phyloP scores from a whole-genome alignment of 2,888 invertebrate genomes.

The Trichacis sp. region DNA sequence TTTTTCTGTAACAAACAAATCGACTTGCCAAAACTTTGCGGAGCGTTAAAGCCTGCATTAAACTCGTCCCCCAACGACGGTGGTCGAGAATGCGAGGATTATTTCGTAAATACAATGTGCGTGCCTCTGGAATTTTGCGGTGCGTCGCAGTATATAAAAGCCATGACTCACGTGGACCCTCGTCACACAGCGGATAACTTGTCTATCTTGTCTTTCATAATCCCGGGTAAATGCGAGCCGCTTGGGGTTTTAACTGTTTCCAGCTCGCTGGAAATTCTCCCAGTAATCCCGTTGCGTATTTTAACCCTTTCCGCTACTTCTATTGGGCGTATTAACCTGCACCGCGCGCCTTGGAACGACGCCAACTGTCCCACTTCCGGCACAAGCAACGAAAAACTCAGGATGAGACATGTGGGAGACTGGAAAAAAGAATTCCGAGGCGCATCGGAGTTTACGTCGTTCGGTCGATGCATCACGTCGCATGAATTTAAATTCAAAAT shows the following conservation, averaged over 20 bases:
- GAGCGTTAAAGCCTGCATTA: conserved; percentile 12
- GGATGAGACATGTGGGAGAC: background rate
- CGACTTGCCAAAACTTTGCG: conserved; percentile 8
- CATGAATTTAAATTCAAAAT: background rate
- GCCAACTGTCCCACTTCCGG: conserved; percentile 47
- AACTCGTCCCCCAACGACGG: conserved; percentile 22
- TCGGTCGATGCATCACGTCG: background rate
- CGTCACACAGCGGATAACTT: conserved; percentile 30
- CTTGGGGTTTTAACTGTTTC: conserved; percentile 45
- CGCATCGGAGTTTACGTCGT: background rate
- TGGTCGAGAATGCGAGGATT: conserved; percentile 58
- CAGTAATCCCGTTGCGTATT: conserved; percentile 38
- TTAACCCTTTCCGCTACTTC: conserved; percentile 10
- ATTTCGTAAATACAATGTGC: conserved; percentile 62
- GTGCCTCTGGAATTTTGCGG: conserved; percentile 23
- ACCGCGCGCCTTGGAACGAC: conserved; percentile 29
- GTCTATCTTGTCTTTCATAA: conserved; percentile 38
- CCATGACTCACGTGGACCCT: conserved; percentile 35
- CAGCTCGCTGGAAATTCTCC: conserved; percentile 29
- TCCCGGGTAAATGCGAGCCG: conserved; percentile 36
- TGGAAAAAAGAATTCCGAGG: background rate
- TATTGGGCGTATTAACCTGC: conserved; percentile 21
- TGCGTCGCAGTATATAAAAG: conserved; percentile 25
- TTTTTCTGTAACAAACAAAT: background rate
- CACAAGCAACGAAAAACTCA: conserved; percentile 29